A percentile compares a stretch with the other conserved stretches of the same genome.
Conservation (phyloP, 2,888 invertebrate species). For the Agriotes lineatus region DNA sequence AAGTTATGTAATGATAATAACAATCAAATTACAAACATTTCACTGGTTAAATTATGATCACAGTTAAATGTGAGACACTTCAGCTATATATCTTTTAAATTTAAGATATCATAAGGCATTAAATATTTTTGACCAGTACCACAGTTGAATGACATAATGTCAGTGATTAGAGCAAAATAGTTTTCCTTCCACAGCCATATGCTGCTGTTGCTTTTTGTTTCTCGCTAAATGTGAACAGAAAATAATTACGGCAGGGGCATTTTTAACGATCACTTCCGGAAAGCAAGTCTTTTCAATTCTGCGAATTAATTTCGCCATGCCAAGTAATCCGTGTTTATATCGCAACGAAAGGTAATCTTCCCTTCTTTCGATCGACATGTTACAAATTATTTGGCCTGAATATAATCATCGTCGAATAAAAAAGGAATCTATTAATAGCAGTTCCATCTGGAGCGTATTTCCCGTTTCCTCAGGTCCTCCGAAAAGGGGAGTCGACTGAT, state of each 20-base stretch:
- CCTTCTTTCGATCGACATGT: slow-evolving; percentile 38
- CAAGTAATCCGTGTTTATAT: slow-evolving; percentile 22
- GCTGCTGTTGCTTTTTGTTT: neutral
- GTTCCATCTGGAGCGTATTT: slow-evolving; percentile 44
- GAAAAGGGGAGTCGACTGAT: slow-evolving; percentile 57
- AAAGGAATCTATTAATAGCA: slow-evolving; percentile 45
- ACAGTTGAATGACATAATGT: too few relatives aligned
- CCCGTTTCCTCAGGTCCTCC: slow-evolving; percentile 41
- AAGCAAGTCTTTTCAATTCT: slow-evolving; percentile 7
- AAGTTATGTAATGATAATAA: too few relatives aligned
- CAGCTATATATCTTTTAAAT: too few relatives aligned
- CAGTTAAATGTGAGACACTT: too few relatives aligned
- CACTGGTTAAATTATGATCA: too few relatives aligned
- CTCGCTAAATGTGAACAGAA: neutral
- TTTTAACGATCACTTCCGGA: neutral
- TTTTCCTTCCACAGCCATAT: too few relatives aligned
- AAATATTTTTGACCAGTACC: too few relatives aligned
- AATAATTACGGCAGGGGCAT: slow-evolving; percentile 11
- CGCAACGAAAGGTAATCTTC: slow-evolving; percentile 10
- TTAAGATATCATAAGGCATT: too few relatives aligned
- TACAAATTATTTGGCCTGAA: slow-evolving; percentile 45
- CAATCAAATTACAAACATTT: too few relatives aligned
- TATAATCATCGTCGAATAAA: slow-evolving; percentile 41
- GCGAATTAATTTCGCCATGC: slow-evolving; percentile 21
- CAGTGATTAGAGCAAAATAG: too few relatives aligned